These are phyloP conservation scores for Thaumetopoea pityocampa DNA, from an alignment of 1,140 invertebrate species.

Conservation along the genomic window DNA sequence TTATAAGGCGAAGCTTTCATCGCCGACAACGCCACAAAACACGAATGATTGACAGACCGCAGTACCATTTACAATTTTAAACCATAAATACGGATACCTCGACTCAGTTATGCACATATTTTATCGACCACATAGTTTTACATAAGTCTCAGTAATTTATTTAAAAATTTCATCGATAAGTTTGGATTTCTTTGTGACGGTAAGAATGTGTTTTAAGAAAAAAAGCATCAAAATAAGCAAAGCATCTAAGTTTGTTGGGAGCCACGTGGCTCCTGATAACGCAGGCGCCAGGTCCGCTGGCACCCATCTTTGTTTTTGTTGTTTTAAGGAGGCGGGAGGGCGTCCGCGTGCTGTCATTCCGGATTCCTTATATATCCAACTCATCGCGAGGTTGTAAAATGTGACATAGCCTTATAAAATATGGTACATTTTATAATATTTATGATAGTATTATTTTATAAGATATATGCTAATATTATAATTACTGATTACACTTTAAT, in stretches of 20 bases:
- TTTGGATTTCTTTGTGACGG: conserved; percentile 24
- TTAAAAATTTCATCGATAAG: no score
- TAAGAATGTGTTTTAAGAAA: conserved; percentile 44
- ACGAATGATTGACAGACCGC: conserved; percentile 56
- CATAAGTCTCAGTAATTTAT: no score
- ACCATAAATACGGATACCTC: conserved; percentile 45
- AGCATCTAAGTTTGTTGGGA: conserved; percentile 35
- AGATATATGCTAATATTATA: no score
- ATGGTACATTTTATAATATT: no score
- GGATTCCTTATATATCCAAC: no score
- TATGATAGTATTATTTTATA: no score
- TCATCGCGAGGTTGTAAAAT: no score
- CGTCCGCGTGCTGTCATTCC: no score
- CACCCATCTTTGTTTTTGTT: conserved; percentile 44
- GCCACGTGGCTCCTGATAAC: conserved; percentile 60
- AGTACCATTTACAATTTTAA: conserved; percentile 31
- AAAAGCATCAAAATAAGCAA: no score
- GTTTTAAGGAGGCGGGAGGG: conserved; percentile 26
- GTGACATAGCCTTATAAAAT: no score
- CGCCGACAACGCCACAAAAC: conserved; percentile 42
- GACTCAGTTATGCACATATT: conserved; percentile 30
- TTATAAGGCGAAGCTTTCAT: conserved; percentile 55
- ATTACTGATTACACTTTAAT: no score
- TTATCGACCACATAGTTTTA: conserved; percentile 26
- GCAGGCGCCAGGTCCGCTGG: conserved; percentile 47